These are phyloP conservation scores for Listronotus oregonensis DNA, from an alignment of 1,140 invertebrate genomes.

Conservation along the genomic window DNA sequence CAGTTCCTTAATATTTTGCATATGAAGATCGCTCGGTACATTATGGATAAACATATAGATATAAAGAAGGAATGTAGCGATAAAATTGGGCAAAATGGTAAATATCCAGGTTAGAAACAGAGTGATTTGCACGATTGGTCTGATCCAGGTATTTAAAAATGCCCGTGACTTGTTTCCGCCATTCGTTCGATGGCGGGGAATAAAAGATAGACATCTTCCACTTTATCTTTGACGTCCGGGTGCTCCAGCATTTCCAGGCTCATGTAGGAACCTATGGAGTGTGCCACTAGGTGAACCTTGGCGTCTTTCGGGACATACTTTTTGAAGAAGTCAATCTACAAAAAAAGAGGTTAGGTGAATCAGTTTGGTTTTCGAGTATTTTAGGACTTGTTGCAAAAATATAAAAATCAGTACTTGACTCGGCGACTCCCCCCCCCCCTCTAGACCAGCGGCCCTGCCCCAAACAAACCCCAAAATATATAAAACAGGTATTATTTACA, in stretches of 20 bases:
- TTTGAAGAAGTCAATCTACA: slow-evolving; percentile 70
- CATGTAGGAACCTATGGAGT: slow-evolving; percentile 85
- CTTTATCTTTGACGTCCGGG: slow-evolving; percentile 56
- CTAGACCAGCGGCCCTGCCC: no score
- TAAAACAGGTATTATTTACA: no score
- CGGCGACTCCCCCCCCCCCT: no score
- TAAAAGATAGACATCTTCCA: slow-evolving; percentile 69
- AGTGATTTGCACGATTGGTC: slow-evolving; percentile 61
- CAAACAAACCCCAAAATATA: no score
- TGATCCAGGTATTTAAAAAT: slow-evolving; percentile 62
- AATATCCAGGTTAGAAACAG: slow-evolving; percentile 65
- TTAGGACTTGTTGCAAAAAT: no score
- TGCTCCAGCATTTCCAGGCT: slow-evolving; percentile 73
- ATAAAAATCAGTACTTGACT: no score
- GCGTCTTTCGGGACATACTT: slow-evolving; percentile 70
- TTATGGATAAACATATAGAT: slow-evolving; percentile 59
- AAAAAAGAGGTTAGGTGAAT: no score
- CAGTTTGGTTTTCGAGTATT: no score
- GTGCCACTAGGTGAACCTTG: slow-evolving; percentile 76
- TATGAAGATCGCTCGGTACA: slow-evolving; percentile 53
- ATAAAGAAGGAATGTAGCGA: slow-evolving; percentile 60
- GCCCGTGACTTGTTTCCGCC: slow-evolving; percentile 72
- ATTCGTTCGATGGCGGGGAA: slow-evolving; percentile 86
- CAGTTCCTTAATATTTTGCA: slow-evolving; percentile 59
- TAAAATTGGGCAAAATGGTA: slow-evolving; percentile 62